These are phyloP conservation scores for Spodoptera frugiperda DNA, from an alignment of 1,140 invertebrate species.

Conservation along the genomic window DNA sequence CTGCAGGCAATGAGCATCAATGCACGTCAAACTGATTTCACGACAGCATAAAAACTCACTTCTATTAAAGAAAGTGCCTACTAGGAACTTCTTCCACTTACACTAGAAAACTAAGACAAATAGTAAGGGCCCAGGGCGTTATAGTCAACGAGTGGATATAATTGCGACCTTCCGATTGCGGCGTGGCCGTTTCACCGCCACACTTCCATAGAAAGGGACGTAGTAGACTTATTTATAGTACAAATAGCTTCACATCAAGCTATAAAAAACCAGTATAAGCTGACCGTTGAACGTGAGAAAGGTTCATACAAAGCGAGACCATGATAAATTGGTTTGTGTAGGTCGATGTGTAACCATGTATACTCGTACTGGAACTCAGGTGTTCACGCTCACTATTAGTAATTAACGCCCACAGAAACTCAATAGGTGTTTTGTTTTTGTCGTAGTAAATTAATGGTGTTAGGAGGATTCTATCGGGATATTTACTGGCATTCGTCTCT, in stretches of 20 bases:
- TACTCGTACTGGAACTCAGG: neutral
- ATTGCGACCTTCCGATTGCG: conserved; percentile 63
- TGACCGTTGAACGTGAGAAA: too few relatives aligned
- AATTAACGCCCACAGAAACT: conserved; percentile 19
- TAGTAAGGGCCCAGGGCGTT: conserved; percentile 46
- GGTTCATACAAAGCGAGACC: too few relatives aligned
- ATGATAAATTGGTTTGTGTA: too few relatives aligned
- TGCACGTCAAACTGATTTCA: too few relatives aligned
- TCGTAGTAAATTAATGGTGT: neutral
- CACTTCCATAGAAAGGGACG: conserved; percentile 55
- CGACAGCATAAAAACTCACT: too few relatives aligned
- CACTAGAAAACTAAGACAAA: neutral
- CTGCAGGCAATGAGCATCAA: too few relatives aligned
- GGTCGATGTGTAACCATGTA: too few relatives aligned
- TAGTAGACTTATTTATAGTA: conserved; percentile 40
- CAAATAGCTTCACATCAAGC: too few relatives aligned
- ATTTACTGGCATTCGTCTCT: too few relatives aligned
- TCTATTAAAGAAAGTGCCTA: neutral
- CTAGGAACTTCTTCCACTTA: neutral
- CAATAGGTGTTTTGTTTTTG: neutral
- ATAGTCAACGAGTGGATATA: conserved; percentile 59
- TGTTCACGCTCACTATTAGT: conserved; percentile 4
- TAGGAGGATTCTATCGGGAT: too few relatives aligned
- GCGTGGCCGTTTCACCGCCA: conserved; percentile 52
- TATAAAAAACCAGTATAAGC: too few relatives aligned